Conservation (phyloP, 2,888 invertebrate species). For the Nemotelus pantherinus region DNA sequence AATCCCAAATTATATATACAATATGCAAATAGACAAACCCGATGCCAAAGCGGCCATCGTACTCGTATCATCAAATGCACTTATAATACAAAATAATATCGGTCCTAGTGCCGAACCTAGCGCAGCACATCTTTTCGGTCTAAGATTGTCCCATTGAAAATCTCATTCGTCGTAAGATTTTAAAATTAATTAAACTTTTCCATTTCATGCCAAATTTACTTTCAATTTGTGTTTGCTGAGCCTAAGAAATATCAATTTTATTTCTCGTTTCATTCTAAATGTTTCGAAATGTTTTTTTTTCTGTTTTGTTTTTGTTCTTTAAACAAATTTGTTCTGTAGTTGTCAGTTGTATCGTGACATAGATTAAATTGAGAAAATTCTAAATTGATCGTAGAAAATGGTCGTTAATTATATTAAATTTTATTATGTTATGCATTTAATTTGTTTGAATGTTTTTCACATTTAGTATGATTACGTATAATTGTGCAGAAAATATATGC, state of each 20-base stretch:
- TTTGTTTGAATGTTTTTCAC: no score
- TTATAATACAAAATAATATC: not conserved
- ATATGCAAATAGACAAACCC: not conserved
- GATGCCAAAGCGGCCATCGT: constrained; percentile 29
- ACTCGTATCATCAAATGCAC: constrained; percentile 4
- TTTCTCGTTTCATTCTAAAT: no score
- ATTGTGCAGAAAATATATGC: no score
- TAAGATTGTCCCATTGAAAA: constrained; percentile 16
- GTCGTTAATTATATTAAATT: constrained; percentile 9
- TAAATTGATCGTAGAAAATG: constrained; percentile 24
- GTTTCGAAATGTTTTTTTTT: not conserved
- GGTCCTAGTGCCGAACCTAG: constrained; percentile 23
- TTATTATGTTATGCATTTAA: no score
- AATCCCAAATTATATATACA: not conserved
- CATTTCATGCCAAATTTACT: constrained; percentile 64
- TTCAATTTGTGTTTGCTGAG: constrained; percentile 59
- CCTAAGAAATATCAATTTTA: constrained; percentile 46
- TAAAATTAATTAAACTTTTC: constrained; percentile 57
- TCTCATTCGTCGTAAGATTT: constrained; percentile 48
- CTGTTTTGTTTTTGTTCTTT: not conserved
- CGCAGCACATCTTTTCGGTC: constrained; percentile 16
- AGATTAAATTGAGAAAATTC: not conserved
- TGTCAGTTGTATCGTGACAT: not conserved
- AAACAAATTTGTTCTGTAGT: not conserved
- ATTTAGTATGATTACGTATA: no score